phyloP scores from a whole-genome alignment of 2,113 vertebrate species.

The Ophiodon elongatus region DNA sequence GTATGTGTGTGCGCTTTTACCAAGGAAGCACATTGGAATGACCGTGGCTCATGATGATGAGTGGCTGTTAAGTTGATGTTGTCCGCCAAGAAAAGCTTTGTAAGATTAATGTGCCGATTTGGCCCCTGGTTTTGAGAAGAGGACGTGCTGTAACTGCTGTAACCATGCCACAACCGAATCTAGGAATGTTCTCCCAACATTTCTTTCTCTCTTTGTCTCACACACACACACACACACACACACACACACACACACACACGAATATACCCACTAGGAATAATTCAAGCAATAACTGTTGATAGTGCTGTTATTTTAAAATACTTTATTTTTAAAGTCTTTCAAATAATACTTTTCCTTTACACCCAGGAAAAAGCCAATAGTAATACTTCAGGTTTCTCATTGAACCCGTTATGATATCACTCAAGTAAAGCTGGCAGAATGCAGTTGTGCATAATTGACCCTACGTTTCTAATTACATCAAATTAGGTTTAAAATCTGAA shows the following conservation, averaged over 20 bases:
- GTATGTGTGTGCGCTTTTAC: not conserved
- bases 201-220: not conserved
- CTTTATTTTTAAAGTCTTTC: constrained; percentile 6
- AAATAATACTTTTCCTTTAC: not conserved
- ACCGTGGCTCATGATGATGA: constrained; percentile 26
- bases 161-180: not conserved
- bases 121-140: constrained; percentile 17
- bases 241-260: constrained; percentile 1
- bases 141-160: constrained; percentile 5
- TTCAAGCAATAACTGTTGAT: not conserved
- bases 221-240: constrained; percentile 5
- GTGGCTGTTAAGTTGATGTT: constrained; percentile 20
- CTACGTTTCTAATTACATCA: not conserved
- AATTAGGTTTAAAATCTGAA: not conserved
- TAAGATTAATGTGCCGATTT: constrained; percentile 14
- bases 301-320: not conserved
- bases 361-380: not conserved
- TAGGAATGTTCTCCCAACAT: constrained; percentile 6
- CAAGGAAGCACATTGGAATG: not conserved
- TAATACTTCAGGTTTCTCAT: not conserved
- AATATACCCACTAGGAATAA: not conserved
- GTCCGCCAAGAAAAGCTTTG: constrained; percentile 35
- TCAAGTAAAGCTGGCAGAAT: not conserved
- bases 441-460: not conserved
- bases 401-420: not conserved